Base-by-base conservation (phyloP, 2,113 vertebrate genomes). In the Herpetotheres cachinnans region DNA sequence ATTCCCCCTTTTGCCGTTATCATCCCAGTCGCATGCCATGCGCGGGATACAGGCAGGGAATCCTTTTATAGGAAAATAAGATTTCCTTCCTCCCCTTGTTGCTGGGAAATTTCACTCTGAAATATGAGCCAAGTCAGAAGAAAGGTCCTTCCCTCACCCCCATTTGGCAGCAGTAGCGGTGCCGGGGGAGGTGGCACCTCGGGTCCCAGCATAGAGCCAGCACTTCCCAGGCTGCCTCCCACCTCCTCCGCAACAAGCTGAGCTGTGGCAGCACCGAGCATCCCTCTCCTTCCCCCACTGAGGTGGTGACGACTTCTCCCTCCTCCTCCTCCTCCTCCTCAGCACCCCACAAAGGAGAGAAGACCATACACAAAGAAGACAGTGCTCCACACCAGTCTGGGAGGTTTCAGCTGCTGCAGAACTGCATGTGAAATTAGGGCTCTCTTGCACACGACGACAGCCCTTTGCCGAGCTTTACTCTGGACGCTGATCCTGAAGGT, bases 161-260 rank as follows among this genome's bases (percentile, higher is more conserved):
- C 3, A 1, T 72, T 80, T 70, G 44, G 49, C 54, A 82, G 54
- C 7, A 2, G n/a, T n/a, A 26, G 54, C 6, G 6, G 34, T 56
- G 42, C 65, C 0, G 1, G 34, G 17, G 56, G 18, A 66, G 30
- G 24, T 63, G 49, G 40, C 38, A 55, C 21, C 30, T 50, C 34
- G 20, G 47, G 22, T 90, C 38, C n/a, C 79, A 85, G 25, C 2
- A 5, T 8, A 34, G 56, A 88, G 20, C 55, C 65, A 59, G 29
- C 46, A 10, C 63, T 82, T 63, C 44, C 69, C 54, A 59, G 62
- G 40, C 49, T 82, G 63, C 47, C 10, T 82, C 44, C 62, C 26
- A 46, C 38, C 36, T 82, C 66, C 80, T 87, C 24, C 0, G 0
- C 55, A 70, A 27, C 0, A 0, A 81, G 34, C 30, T 34, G 47